Conservation (phyloP, 1,140 invertebrate species). For the Pseudoatta argentina region DNA sequence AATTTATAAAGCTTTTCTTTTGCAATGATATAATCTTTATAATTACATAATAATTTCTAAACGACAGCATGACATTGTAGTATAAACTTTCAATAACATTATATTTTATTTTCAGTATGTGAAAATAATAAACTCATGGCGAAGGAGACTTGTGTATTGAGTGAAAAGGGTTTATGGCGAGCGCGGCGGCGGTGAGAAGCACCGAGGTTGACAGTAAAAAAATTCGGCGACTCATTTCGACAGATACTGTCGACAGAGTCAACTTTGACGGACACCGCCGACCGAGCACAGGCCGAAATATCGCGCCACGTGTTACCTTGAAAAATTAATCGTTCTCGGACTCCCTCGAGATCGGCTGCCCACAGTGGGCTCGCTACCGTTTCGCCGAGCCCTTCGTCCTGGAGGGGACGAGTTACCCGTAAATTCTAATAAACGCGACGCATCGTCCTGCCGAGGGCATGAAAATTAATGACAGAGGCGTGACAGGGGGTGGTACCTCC, state of each 20-base stretch:
- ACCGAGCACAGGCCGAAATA: conserved; percentile 64
- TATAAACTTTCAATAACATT: neutral
- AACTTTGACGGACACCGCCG: conserved; percentile 26
- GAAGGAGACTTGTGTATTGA: neutral
- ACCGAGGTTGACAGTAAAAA: conserved; percentile 27
- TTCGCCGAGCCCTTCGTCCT: conserved; percentile 26
- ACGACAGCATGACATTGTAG: neutral
- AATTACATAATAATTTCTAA: neutral
- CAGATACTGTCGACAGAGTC: conserved; percentile 49
- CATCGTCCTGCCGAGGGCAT: conserved; percentile 76
- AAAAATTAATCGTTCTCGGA: conserved; percentile 79
- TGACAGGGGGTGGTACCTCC: conserved; percentile 68
- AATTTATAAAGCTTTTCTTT: neutral
- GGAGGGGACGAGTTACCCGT: conserved; percentile 71
- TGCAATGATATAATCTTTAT: neutral
- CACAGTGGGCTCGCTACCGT: conserved; percentile 4
- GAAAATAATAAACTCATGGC: neutral
- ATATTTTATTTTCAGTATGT: neutral
- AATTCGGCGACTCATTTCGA: conserved; percentile 43
- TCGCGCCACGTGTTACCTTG: conserved; percentile 75
- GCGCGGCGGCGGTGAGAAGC: no score
- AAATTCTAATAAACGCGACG: conserved; percentile 81
- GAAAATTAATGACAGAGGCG: conserved; percentile 82
- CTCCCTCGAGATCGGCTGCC: conserved; percentile 33
- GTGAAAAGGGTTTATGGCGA: neutral